Base-by-base conservation (phyloP, 1,140 invertebrate species). In the Colletes latitarsis region DNA sequence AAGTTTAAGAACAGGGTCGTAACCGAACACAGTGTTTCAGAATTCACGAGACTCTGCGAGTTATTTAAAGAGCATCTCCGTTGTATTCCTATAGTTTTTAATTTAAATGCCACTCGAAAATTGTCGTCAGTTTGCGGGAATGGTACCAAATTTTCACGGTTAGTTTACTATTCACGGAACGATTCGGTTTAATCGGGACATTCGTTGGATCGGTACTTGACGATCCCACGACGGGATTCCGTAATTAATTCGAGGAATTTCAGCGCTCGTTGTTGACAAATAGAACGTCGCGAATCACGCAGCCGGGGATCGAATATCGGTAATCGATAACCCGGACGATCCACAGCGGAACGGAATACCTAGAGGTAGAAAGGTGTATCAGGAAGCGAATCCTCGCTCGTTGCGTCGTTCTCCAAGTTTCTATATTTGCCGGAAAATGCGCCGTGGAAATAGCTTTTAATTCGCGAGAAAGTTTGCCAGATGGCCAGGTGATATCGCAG, bases 401-500 rank as follows among this genome's bases (percentile, higher is more conserved):
- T 9, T 12, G 8, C 49, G 8, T 0, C 49, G 43, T 55, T 43
- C 43, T 46, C n/a, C 12, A 17, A 6, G 41, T 58, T n/a, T 68
- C 63, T 14, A 15, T 21, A 19, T 19, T 70, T 19, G 69, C 30
- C 30, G 69, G 53, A 63, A 64, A 43, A 66, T 17, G 81, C 60
- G 85, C 74, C 77, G 39, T 67, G 30, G 43, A 21, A 14, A 15
- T 71, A 43, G 46, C 43, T 71, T 71, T 77, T 70, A 71, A 77
- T 71, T 77, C 52, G 41, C 76, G 76, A 81, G 86, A 88, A 88
- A 90, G 89, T 88, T 30, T 84, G 88, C 80, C 88, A 77, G 75
- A 70, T 70, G 67, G 85, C 84, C 90, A 91, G 90, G 89, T 90
- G 89, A 90, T 82, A 83, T 77, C 80, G 90, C 90, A 90, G 90